Evolutionary conservation across 2,888 invertebrate species (phyloP).

Genomic region (Leptodirus hochenwartii): DNA sequence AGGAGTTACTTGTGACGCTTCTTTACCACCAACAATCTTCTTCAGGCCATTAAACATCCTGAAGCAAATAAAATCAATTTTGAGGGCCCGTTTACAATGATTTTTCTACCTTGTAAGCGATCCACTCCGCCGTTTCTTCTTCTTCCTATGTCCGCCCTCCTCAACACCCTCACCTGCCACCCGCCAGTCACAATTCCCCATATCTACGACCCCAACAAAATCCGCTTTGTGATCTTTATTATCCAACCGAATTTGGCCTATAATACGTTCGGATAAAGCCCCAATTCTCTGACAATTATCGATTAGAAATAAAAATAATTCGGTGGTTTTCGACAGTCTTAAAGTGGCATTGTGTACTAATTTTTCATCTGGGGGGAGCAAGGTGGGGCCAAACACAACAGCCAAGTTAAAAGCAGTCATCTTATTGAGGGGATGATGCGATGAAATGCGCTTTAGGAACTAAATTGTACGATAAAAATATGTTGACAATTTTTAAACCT

Average conservation of each 20-base stretch:
- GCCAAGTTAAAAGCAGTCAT: conserved; percentile 75
- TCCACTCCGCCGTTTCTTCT: conserved; percentile 71
- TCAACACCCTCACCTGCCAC: too few relatives aligned
- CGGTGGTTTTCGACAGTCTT: conserved; percentile 48
- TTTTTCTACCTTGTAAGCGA: conserved; percentile 39
- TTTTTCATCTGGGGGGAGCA: conserved; percentile 59
- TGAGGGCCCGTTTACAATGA: conserved; percentile 1
- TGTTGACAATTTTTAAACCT: too few relatives aligned
- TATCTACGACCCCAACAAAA: too few relatives aligned
- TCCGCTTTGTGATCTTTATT: too few relatives aligned
- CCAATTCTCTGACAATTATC: conserved; percentile 61
- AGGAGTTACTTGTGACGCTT: conserved; percentile 21
- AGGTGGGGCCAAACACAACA: conserved; percentile 68
- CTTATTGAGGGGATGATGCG: conserved; percentile 50
- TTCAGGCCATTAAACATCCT: conserved; percentile 52
- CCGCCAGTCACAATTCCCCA: too few relatives aligned
- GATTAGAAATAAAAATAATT: conserved; percentile 56
- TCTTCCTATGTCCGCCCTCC: conserved; percentile 31
- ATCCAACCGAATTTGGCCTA: conserved; percentile 28
- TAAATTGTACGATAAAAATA: conserved; percentile 25
- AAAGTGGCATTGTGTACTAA: conserved; percentile 31
- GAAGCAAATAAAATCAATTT: conserved; percentile 9
- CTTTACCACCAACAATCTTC: conserved; percentile 53
- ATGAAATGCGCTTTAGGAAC: conserved; percentile 52
- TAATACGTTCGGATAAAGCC: conserved; percentile 41